Conservation (phyloP, 2,797 vertebrate genomes). For the Semotilus atromaculatus region DNA sequence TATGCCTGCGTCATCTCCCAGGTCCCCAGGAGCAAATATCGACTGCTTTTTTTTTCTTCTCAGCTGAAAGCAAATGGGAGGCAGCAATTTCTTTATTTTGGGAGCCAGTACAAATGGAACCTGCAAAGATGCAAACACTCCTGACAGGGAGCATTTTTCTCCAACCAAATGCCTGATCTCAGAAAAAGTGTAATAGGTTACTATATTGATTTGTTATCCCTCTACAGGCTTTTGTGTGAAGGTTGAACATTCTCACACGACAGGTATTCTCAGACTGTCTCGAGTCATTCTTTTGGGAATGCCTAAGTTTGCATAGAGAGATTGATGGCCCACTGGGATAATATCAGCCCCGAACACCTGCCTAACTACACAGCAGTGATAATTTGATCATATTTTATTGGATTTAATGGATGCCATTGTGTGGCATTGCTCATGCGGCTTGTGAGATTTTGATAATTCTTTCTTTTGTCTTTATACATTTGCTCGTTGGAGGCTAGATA, state of each 20-base stretch:
- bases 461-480: conserved; percentile 8
- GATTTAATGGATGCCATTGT: conserved; percentile 1
- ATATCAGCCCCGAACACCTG: conserved; percentile 41
- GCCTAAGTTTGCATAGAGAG: conserved; percentile 16
- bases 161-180: conserved; percentile 41
- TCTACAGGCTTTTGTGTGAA: conserved; percentile 67
- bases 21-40: conserved; percentile 81
- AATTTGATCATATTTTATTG: conserved; percentile 44
- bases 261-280: conserved; percentile 31
- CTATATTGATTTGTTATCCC: conserved; percentile 76
- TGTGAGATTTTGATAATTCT: neutral
- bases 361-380: conserved; percentile 25
- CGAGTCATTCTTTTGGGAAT: conserved; percentile 42
- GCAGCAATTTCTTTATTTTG: conserved; percentile 80
- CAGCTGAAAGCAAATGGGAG: conserved; percentile 77
- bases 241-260: conserved; percentile 60
- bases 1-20: conserved; percentile 73
- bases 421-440: neutral
- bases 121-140: conserved; percentile 76
- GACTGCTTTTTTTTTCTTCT: conserved; percentile 77
- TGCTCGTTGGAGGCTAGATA: neutral
- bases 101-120: conserved; percentile 77
- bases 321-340: conserved; percentile 44
- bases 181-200: conserved; percentile 64
- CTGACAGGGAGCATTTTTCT: conserved; percentile 70